Evolutionary conservation across 2,888 invertebrate genomes (phyloP), one percentile per base, ranked within the genome.

Genomic region (Zonitis immaculata): DNA sequence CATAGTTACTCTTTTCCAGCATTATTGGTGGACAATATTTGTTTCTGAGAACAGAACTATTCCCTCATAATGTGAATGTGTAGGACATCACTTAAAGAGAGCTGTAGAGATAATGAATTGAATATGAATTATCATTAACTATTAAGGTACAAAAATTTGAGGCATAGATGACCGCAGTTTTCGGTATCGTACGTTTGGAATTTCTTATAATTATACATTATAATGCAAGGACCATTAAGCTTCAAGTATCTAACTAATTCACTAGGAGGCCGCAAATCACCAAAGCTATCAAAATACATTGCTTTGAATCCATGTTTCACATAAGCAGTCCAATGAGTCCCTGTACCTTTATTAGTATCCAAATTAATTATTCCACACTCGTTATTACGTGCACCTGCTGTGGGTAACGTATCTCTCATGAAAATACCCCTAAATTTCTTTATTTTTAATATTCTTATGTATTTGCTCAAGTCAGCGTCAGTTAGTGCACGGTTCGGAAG

Each of bases 301-400:
- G 16, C 28, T 22, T 5, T 16, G 28, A 39, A 26, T 22, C 22
- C 32, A 26, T 42, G 16, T 28, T 47, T 52, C 14, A 12, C n/a
- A 28, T 52, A 52, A 20, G 47, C 47, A 4, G n/a, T 12, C 52
- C 52, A 52, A 27, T 52, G 52, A 3, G 43, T 52, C 7, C 47
- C 52, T 2, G 47, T 5, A 25, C 35, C 47, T n/a, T 42, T 35
- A 2, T 25, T n/a, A 9, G 30, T 26, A 42, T 52, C 47, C 11
- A 52, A 57, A 62, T 60, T 59, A 3, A 54, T 43, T 7, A 57
- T 57, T 1, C 48, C 58, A 9, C 59, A 49, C 42, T 57, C 56
- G 25, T 42, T 49, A 14, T 14, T 20, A 14, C 11, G 32, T 8
- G 20, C 42, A 39, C 35, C 14, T 11, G 50, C 47, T 45, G 22